Percentiles rank a stretch among this genome's conserved stretches.
phyloP scores from a whole-genome alignment of 2,113 vertebrate genomes.

The Sclerurus mexicanus region DNA sequence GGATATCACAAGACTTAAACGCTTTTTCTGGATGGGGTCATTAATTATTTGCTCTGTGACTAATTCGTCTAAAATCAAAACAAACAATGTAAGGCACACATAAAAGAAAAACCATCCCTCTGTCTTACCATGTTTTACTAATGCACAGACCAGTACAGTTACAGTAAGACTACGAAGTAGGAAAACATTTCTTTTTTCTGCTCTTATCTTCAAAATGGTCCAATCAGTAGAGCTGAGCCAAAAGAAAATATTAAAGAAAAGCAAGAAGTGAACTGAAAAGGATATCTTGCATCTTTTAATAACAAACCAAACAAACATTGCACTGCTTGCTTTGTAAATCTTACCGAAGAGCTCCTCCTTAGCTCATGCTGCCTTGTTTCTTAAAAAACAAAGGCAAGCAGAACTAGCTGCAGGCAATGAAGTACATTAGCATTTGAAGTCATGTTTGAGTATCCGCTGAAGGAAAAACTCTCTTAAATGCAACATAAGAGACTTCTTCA shows the following conservation, averaged over 20 bases:
- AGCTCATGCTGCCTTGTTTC: neutral
- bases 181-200: neutral
- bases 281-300: neutral
- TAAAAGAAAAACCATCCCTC: neutral
- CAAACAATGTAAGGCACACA: neutral
- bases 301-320: neutral
- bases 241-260: neutral
- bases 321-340: constrained; percentile 1
- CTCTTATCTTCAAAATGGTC: neutral
- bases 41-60: neutral
- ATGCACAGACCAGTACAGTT: neutral
- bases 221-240: neutral
- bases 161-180: neutral
- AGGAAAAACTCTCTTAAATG: neutral
- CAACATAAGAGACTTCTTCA: constrained; percentile 6
- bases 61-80: constrained; percentile 5
- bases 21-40: neutral
- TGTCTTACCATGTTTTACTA: neutral
- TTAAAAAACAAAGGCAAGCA: constrained; percentile 42
- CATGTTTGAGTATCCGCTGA: neutral
- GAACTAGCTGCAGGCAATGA: constrained; percentile 20
- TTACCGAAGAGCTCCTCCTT: neutral
- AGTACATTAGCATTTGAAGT: constrained; percentile 48
- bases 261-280: neutral
- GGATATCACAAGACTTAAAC: neutral